Evolutionary conservation across 2,113 vertebrate species (phyloP), one percentile per base, ranked within the genome.

Genomic region (Gadus macrocephalus): DNA sequence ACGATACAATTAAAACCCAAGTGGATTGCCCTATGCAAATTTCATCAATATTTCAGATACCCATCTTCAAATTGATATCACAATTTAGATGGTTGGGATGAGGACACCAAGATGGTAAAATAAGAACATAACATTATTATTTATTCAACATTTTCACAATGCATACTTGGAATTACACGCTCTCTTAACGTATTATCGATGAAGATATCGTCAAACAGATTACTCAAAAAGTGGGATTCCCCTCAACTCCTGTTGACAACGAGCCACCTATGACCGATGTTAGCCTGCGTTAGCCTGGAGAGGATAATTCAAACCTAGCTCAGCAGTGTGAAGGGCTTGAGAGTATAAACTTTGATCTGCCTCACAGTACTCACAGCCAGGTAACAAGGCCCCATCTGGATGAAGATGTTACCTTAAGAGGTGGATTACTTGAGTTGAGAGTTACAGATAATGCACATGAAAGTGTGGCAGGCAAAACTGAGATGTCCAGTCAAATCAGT

Each of bases 121-220:
- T 77, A 68, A 68, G 72, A 68, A 67, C 61, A 53, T 42, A 20
- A 31, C 71, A 68, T 22, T 68, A 64, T 68, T 71, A 76, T 60
- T 67, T n/a, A 71, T 70, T 69, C 28, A 71, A 27, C 38, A 20
- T 53, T 58, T 55, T 70, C 67, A 49, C 17, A 35, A 49, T 5
- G 42, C 8, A 14, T 27, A 15, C 1, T n/a, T 35, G 38, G 31
- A 42, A 65, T 65, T 19, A 65, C 63, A 65, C 31, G 63, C 8
- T 65, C 63, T n/a, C 31, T 42, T 11, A 4, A n/a, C 42, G 31
- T 42, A 65, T 65, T n/a, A 65, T 42, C 16, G n/a, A 38, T 19
- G n/a, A n/a, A 35, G n/a, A 65, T 38, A 65, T 64, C 42, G 35
- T 65, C 31, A n/a, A 42, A 65, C 31, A 17, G 16, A 65, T 65